phyloP scores from a whole-genome alignment of 1,140 invertebrate genomes.

The Ladona fulva region DNA sequence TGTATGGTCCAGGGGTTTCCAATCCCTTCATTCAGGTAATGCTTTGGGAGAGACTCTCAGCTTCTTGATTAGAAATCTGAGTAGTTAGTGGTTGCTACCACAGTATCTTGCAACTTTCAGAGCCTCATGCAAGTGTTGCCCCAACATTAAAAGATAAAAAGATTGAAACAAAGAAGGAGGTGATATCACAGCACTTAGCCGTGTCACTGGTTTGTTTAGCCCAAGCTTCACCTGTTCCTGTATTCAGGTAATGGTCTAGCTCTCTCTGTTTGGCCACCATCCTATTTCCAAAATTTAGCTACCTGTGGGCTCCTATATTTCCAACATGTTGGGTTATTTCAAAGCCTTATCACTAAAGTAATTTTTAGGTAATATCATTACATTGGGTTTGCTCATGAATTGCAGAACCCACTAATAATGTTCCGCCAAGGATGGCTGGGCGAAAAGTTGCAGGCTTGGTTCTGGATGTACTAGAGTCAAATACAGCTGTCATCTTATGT shows the following conservation, averaged over 20 bases:
- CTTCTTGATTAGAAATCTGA: too few relatives aligned
- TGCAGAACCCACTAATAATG: slow-evolving; percentile 44
- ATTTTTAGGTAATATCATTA: not conserved
- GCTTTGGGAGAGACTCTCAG: too few relatives aligned
- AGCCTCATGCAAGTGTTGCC: slow-evolving; percentile 20
- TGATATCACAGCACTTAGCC: not conserved
- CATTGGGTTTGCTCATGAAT: not conserved
- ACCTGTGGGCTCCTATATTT: too few relatives aligned
- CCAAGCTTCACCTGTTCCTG: slow-evolving; percentile 48
- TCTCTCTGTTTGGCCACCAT: too few relatives aligned
- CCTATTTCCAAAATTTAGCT: too few relatives aligned
- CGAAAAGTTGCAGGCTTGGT: slow-evolving; percentile 30
- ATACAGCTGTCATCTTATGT: slow-evolving; percentile 25
- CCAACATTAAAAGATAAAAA: slow-evolving; percentile 18
- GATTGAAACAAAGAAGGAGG: slow-evolving; percentile 18
- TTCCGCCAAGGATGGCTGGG: slow-evolving; percentile 41
- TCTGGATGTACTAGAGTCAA: slow-evolving; percentile 17
- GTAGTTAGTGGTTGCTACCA: not conserved
- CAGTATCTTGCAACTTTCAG: slow-evolving; percentile 15
- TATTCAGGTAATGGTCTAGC: slow-evolving; percentile 23
- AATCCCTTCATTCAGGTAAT: slow-evolving; percentile 42
- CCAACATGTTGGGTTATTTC: too few relatives aligned
- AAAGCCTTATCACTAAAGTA: too few relatives aligned
- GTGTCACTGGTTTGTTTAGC: slow-evolving; percentile 43
- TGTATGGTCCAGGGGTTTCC: slow-evolving; percentile 34